phyloP scores from a whole-genome alignment of 2,888 invertebrate genomes.

The Phanerotoma sp. region DNA sequence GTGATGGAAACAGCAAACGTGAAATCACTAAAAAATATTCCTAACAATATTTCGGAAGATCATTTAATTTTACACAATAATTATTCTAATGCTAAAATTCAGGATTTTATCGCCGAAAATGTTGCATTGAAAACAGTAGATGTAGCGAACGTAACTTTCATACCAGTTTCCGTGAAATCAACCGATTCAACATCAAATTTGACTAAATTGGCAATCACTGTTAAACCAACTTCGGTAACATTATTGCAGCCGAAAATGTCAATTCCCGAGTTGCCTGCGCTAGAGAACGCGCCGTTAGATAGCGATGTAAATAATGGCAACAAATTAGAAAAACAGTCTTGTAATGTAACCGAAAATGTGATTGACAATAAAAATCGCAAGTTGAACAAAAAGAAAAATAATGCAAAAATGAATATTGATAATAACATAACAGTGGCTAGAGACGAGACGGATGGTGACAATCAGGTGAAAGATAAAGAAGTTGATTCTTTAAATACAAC shows the following conservation, averaged over 20 bases:
- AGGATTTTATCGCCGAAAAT: neutral
- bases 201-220: constrained; percentile 38
- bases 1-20: constrained; percentile 19
- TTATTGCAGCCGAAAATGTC: constrained; percentile 47
- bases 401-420: neutral
- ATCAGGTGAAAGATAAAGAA: constrained; percentile 45
- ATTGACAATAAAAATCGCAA: neutral
- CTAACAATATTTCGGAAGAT: constrained; percentile 1
- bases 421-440: neutral
- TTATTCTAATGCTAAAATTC: too few species aligned
- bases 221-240: constrained; percentile 46
- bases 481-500: constrained; percentile 54
- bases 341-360: neutral
- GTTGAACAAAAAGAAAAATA: neutral
- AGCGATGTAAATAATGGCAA: neutral
- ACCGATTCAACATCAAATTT: constrained; percentile 27
- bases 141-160: constrained; percentile 1
- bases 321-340: constrained; percentile 11
- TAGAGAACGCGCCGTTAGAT: constrained; percentile 18
- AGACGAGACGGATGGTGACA: too few species aligned
- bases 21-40: constrained; percentile 16
- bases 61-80: neutral
- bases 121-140: too few species aligned
- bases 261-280: constrained; percentile 41
- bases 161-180: neutral